Conservation (phyloP, 2,113 vertebrate species). For the Cololabis saira region DNA sequence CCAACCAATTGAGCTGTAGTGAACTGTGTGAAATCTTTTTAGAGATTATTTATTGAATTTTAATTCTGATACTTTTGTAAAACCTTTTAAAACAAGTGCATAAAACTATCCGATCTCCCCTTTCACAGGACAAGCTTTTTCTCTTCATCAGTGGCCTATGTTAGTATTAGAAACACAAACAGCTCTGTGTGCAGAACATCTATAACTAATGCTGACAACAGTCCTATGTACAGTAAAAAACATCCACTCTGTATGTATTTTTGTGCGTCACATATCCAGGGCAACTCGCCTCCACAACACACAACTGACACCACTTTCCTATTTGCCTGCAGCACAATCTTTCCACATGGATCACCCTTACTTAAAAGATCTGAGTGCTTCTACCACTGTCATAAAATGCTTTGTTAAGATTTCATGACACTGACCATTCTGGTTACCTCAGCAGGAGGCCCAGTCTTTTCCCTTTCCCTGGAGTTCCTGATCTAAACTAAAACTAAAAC, state of each 20-base stretch:
- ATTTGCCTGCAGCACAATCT: neutral
- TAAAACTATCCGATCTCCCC: no score
- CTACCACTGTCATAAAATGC: neutral
- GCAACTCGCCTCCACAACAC: neutral
- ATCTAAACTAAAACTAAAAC: no score
- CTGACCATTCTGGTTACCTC: conserved; percentile 32
- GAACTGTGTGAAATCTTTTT: no score
- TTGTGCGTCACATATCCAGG: neutral
- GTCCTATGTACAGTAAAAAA: neutral
- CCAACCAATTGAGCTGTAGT: no score
- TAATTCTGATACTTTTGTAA: no score
- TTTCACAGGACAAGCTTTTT: neutral
- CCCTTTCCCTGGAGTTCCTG: neutral
- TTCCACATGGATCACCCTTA: conserved; percentile 12
- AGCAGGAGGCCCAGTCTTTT: conserved; percentile 10
- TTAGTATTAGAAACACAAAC: conserved; percentile 9
- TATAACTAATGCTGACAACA: neutral
- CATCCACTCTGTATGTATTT: neutral
- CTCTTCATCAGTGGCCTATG: neutral
- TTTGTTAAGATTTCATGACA: neutral
- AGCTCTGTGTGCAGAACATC: neutral
- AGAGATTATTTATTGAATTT: no score
- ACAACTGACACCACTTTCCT: conserved; percentile 1
- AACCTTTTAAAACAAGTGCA: no score
- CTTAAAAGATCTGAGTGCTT: neutral